Percentiles rank a stretch among this genome's conserved stretches.
Conservation (phyloP, 1,140 invertebrate genomes). For the Batillaria attramentaria region DNA sequence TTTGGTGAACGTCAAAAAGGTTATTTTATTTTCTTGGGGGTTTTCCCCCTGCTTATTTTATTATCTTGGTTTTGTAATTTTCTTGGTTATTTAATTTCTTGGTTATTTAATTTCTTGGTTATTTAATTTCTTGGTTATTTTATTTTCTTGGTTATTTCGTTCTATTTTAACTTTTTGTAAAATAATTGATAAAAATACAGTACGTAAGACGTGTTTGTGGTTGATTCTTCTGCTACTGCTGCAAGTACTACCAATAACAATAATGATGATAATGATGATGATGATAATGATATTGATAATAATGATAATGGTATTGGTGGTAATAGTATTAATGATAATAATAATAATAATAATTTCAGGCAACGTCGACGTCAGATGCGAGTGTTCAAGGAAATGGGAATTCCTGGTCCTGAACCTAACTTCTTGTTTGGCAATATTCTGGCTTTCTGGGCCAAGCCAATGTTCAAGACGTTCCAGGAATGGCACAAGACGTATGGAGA, state of each 20-base stretch:
- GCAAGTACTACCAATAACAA: neutral
- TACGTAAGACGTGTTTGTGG: neutral
- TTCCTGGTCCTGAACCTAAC: conserved; percentile 66
- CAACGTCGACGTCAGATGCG: conserved; percentile 51
- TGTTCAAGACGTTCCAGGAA: conserved; percentile 53
- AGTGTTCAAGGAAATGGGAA: conserved; percentile 63
- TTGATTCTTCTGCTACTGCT: neutral
- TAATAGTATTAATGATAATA: neutral
- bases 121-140: too few relatives aligned
- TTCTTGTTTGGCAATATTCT: conserved; percentile 70
- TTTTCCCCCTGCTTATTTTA: too few relatives aligned
- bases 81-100: too few relatives aligned
- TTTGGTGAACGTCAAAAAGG: too few relatives aligned
- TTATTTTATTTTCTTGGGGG: too few relatives aligned
- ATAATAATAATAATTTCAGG: conserved; percentile 35
- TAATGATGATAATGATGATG: neutral
- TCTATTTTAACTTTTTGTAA: neutral
- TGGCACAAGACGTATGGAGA: conserved; percentile 71
- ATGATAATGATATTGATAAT: neutral
- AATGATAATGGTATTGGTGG: neutral
- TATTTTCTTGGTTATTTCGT: neutral
- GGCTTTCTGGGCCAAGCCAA: conserved; percentile 54
- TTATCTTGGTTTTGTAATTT: too few relatives aligned
- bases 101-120: too few relatives aligned
- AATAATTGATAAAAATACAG: neutral